Evolutionary conservation across 2,888 invertebrate genomes (phyloP).

Genomic region (Notodonta dromedarius): DNA sequence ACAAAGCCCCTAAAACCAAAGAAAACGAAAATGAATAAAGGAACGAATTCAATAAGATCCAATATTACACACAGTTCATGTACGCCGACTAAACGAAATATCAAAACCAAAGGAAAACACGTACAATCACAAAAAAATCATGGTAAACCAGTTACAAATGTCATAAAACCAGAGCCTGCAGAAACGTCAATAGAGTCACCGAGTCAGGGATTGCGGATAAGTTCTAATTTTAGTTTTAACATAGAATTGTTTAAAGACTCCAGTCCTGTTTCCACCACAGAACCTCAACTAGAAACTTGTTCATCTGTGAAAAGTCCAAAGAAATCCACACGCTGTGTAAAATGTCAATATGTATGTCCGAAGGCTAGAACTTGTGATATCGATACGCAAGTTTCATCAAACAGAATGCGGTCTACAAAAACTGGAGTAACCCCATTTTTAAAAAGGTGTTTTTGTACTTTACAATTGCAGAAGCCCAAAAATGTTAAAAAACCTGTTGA

Average conservation of each 20-base stretch:
- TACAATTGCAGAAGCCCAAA: slow-evolving; percentile 35
- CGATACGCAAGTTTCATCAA: slow-evolving; percentile 32
- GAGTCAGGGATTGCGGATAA: slow-evolving; percentile 43
- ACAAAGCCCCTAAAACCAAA: slow-evolving; percentile 17
- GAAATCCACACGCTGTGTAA: not conserved
- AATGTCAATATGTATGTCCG: not conserved
- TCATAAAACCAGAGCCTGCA: slow-evolving; percentile 15
- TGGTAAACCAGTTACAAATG: slow-evolving; percentile 11
- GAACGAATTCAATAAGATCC: slow-evolving; percentile 24
- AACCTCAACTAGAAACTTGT: not conserved
- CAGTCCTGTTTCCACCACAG: slow-evolving; percentile 7
- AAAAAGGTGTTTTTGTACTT: slow-evolving; percentile 52
- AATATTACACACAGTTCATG: slow-evolving; percentile 21
- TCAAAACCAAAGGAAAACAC: slow-evolving; percentile 16
- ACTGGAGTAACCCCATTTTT: slow-evolving; percentile 38
- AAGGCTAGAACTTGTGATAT: slow-evolving; percentile 15
- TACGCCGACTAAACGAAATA: slow-evolving; percentile 20
- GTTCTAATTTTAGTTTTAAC: slow-evolving; percentile 47
- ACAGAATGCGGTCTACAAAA: slow-evolving; percentile 29
- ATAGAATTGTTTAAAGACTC: slow-evolving; percentile 48
- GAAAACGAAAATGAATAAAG: slow-evolving; percentile 25
- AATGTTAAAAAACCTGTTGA: not conserved
- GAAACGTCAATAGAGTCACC: slow-evolving; percentile 17
- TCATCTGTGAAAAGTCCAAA: not conserved
- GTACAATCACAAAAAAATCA: slow-evolving; percentile 19